Evolutionary conservation across 2,113 vertebrate species (phyloP).

Genomic region (Coptodon bakossiorum): DNA sequence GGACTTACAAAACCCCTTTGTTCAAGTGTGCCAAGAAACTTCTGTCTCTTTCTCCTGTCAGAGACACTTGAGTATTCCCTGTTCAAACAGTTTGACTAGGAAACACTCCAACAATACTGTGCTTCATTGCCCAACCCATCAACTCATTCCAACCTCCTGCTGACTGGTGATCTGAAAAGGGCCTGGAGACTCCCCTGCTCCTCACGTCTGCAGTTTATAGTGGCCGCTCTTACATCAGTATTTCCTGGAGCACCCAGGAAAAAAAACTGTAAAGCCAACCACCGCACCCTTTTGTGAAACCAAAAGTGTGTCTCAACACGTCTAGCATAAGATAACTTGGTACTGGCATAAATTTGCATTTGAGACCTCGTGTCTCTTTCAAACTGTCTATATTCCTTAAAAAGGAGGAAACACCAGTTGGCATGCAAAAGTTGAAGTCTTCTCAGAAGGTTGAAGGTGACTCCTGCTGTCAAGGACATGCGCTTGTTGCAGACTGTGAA

Average conservation of each 20-base stretch:
- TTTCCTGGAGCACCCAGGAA: neutral
- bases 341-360: neutral
- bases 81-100: slow-evolving; percentile 33
- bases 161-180: neutral
- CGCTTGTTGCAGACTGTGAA: neutral
- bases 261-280: neutral
- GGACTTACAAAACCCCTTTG: slow-evolving; percentile 17
- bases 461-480: slow-evolving; percentile 10
- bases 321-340: neutral
- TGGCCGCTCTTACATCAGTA: neutral
- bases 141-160: neutral
- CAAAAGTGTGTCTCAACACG: neutral
- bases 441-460: slow-evolving; percentile 26
- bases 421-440: neutral
- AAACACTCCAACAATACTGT: slow-evolving; percentile 15
- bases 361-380: neutral
- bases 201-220: neutral
- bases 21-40: slow-evolving; percentile 34
- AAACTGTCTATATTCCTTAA: neutral
- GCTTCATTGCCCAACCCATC: slow-evolving; percentile 11
- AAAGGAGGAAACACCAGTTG: neutral
- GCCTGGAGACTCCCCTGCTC: neutral
- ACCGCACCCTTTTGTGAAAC: neutral
- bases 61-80: slow-evolving; percentile 18
- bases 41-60: slow-evolving; percentile 27